These are phyloP conservation scores for Engraulis encrasicolus DNA, from an alignment of 2,113 vertebrate genomes.

Conservation along the genomic window DNA sequence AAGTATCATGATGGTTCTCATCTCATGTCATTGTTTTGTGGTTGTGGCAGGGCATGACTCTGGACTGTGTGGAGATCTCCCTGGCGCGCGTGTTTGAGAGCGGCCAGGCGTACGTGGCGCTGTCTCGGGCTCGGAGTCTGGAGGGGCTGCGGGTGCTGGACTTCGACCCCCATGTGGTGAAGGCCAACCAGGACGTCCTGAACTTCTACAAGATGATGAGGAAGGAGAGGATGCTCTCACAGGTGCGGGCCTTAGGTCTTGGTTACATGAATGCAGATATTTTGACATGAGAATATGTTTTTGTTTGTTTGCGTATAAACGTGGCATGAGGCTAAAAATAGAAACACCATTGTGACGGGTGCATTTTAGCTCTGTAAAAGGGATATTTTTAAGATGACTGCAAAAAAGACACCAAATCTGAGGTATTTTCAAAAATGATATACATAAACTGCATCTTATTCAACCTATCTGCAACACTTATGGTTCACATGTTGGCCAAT, in stretches of 20 bases:
- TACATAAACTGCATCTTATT: too few species aligned
- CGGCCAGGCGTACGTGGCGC: constrained; percentile 93
- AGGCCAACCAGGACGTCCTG: constrained; percentile 85
- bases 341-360: too few species aligned
- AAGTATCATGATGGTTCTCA: not conserved
- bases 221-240: constrained; percentile 70
- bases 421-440: too few species aligned
- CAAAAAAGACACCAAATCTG: too few species aligned
- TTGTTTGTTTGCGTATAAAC: too few species aligned
- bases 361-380: too few species aligned
- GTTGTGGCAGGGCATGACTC: constrained; percentile 83
- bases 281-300: too few species aligned
- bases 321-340: too few species aligned
- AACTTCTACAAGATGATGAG: constrained; percentile 83
- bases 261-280: too few species aligned
- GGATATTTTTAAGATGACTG: too few species aligned
- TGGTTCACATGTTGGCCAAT: too few species aligned
- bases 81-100: constrained; percentile 92
- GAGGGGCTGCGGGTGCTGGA: constrained; percentile 91
- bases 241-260: constrained; percentile 74
- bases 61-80: constrained; percentile 92
- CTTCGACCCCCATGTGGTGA: constrained; percentile 87
- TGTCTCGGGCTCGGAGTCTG: constrained; percentile 89
- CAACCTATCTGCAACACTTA: too few species aligned
- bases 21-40: not conserved